Percentiles rank a stretch among this genome's conserved stretches.
These are phyloP conservation scores for Hydropotes inermis DNA, from an alignment of 2,113 vertebrate species.

Conservation along the genomic window DNA sequence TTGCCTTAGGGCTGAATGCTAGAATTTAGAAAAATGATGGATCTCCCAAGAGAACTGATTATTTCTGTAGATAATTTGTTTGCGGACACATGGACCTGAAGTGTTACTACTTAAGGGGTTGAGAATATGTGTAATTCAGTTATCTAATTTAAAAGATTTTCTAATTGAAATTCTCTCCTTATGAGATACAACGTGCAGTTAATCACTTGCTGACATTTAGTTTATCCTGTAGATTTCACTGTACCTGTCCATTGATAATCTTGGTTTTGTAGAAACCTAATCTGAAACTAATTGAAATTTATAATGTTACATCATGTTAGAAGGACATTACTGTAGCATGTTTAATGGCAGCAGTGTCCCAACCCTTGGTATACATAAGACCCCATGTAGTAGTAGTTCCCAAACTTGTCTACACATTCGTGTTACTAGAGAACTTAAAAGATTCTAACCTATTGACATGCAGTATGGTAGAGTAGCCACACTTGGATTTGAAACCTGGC, in stretches of 20 bases:
- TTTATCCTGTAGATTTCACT: background rate
- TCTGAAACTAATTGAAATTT: background rate
- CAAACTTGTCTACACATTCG: background rate
- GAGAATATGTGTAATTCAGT: background rate
- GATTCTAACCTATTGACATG: background rate
- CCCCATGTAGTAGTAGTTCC: background rate
- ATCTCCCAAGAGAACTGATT: background rate
- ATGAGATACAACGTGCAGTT: background rate
- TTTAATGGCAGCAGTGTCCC: background rate
- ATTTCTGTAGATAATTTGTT: background rate
- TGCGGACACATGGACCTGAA: background rate
- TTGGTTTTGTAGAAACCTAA: background rate
- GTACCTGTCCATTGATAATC: background rate
- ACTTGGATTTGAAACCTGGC: background rate
- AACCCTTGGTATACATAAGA: background rate
- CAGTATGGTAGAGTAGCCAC: background rate
- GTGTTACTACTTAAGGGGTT: background rate
- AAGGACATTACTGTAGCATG: background rate
- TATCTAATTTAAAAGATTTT: background rate
- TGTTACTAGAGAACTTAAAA: background rate
- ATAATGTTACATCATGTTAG: background rate
- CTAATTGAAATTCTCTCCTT: background rate
- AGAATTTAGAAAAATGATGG: background rate
- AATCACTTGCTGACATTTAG: background rate
- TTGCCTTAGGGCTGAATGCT: background rate